Evolutionary conservation across 1,140 invertebrate species (phyloP).

Genomic region (Drosophila novamexicana): DNA sequence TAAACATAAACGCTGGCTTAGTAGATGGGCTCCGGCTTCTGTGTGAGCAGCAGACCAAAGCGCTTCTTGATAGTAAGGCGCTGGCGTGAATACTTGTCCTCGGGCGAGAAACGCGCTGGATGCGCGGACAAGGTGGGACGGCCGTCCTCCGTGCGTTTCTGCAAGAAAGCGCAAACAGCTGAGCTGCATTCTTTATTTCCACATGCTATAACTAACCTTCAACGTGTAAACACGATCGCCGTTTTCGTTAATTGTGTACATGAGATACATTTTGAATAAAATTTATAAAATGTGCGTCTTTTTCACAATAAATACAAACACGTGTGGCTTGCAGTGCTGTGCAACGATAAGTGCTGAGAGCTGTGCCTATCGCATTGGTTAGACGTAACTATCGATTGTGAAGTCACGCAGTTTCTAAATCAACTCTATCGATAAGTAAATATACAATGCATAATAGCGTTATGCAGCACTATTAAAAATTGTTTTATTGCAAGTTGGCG

Average conservation of each 20-base stretch:
- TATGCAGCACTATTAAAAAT: constrained; percentile 9
- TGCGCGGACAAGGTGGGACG: constrained; percentile 94
- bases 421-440: not conserved
- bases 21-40: constrained; percentile 90
- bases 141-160: constrained; percentile 91
- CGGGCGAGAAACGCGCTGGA: constrained; percentile 97
- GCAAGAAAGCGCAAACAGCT: constrained; percentile 29
- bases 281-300: constrained; percentile 16
- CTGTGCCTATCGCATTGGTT: not conserved
- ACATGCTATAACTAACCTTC: constrained; percentile 85
- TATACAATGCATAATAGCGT: not conserved
- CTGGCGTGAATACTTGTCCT: constrained; percentile 97
- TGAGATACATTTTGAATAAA: constrained; percentile 88
- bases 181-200: constrained; percentile 7
- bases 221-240: constrained; percentile 90
- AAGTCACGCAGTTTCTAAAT: not conserved
- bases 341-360: constrained; percentile 9
- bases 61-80: constrained; percentile 95
- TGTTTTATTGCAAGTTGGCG: constrained; percentile 25
- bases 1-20: constrained; percentile 66
- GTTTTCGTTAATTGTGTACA: constrained; percentile 90
- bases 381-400: not conserved
- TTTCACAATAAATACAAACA: constrained; percentile 55
- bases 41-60: constrained; percentile 94
- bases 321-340: constrained; percentile 55